Conservation (phyloP, 2,797 vertebrate species). For the Danio kyathit region DNA sequence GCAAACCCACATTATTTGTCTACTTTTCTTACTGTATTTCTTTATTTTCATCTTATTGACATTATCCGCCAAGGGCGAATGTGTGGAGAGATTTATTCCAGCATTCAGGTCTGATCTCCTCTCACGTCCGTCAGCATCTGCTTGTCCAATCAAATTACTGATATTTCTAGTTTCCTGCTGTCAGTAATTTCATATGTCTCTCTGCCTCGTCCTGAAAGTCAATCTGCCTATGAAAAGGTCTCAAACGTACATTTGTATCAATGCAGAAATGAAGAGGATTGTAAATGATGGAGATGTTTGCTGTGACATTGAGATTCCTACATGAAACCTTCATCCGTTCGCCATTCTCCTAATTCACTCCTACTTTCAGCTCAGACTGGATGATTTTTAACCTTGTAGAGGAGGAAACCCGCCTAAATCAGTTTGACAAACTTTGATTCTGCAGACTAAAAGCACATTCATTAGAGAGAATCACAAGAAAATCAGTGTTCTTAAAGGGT, state of each 20-base stretch:
- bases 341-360: too few relatives aligned
- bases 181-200: conserved; percentile 67
- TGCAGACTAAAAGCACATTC: too few relatives aligned
- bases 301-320: conserved; percentile 75
- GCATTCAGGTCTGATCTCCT: conserved; percentile 64
- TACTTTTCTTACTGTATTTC: too few relatives aligned
- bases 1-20: too few relatives aligned
- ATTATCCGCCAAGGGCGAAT: conserved; percentile 38
- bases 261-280: conserved; percentile 59
- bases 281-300: conserved; percentile 61
- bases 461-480: too few relatives aligned
- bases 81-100: conserved; percentile 49
- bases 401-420: too few relatives aligned
- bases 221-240: conserved; percentile 32
- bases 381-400: too few relatives aligned
- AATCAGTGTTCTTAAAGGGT: too few relatives aligned
- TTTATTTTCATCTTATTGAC: conserved; percentile 6
- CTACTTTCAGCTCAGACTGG: too few relatives aligned
- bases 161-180: conserved; percentile 68
- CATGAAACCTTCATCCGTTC: too few relatives aligned
- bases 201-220: conserved; percentile 60
- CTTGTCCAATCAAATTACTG: conserved; percentile 69
- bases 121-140: conserved; percentile 49
- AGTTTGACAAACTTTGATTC: too few relatives aligned
- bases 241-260: conserved; percentile 65